A percentile compares a stretch with the other conserved stretches of the same genome.
Conservation (phyloP, 2,797 vertebrate species). For the Loris lydekkerianus region DNA sequence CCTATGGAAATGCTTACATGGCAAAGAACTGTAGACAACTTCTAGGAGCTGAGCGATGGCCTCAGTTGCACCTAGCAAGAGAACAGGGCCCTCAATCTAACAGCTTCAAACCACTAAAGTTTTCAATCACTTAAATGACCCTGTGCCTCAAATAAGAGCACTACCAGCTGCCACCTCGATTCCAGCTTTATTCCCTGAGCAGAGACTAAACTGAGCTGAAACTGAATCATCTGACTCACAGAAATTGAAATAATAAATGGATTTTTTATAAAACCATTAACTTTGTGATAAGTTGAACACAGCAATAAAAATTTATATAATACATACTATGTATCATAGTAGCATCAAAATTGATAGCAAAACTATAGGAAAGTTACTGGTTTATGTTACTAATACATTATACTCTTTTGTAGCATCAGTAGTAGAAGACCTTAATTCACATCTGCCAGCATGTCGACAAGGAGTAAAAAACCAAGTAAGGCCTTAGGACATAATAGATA, state of each 20-base stretch:
- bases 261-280: background rate
- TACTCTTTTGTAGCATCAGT: constrained; percentile 49
- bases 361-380: background rate
- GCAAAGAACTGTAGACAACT: background rate
- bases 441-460: background rate
- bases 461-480: background rate
- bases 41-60: background rate
- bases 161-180: background rate
- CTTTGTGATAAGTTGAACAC: background rate
- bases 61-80: background rate
- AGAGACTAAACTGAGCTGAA: background rate
- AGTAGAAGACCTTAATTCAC: constrained; percentile 4
- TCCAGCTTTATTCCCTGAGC: background rate
- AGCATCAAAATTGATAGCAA: background rate
- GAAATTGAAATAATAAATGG: background rate
- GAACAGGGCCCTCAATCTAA: background rate
- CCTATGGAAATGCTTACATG: background rate
- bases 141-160: background rate
- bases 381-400: constrained; percentile 26
- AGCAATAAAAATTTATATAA: background rate
- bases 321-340: background rate
- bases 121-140: background rate
- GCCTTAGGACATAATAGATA: background rate
- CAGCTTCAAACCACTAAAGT: background rate
- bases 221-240: background rate